A percentile compares a stretch with the other conserved stretches of the same genome.
Conservation (phyloP, 2,113 vertebrate genomes). For the Microtus oregoni region DNA sequence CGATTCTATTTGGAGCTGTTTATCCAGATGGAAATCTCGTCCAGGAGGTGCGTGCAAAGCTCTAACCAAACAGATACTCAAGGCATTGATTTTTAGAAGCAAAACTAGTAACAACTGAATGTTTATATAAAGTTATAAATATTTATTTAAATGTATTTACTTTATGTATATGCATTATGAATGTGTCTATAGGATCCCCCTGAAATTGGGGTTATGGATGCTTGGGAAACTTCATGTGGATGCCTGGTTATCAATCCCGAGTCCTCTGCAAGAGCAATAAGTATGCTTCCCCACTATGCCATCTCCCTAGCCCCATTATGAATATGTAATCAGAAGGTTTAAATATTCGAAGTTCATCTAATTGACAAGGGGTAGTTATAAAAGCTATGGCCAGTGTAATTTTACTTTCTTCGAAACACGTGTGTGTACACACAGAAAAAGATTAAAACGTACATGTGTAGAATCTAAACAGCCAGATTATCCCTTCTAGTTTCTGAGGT, state of each 20-base stretch:
- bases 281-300: not conserved
- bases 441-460: not conserved
- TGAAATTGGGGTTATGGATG: not conserved
- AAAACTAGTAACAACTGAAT: constrained; percentile 29
- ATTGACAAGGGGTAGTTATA: not conserved
- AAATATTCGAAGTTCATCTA: not conserved
- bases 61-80: not conserved
- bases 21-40: constrained; percentile 23
- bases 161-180: not conserved
- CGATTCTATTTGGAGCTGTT: constrained; percentile 35
- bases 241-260: not conserved
- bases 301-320: not conserved
- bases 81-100: not conserved
- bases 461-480: not conserved
- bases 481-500: constrained; percentile 10
- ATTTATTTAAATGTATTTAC: not conserved
- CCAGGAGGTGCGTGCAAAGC: not conserved
- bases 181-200: not conserved
- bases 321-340: not conserved
- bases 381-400: constrained; percentile 5
- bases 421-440: not conserved
- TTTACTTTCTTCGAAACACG: constrained; percentile 31
- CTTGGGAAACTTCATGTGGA: not conserved
- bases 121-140: not conserved
- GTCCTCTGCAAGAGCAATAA: not conserved